Evolutionary conservation across 2,797 vertebrate species (phyloP).

Genomic region (Bovichtus diacanthus): DNA sequence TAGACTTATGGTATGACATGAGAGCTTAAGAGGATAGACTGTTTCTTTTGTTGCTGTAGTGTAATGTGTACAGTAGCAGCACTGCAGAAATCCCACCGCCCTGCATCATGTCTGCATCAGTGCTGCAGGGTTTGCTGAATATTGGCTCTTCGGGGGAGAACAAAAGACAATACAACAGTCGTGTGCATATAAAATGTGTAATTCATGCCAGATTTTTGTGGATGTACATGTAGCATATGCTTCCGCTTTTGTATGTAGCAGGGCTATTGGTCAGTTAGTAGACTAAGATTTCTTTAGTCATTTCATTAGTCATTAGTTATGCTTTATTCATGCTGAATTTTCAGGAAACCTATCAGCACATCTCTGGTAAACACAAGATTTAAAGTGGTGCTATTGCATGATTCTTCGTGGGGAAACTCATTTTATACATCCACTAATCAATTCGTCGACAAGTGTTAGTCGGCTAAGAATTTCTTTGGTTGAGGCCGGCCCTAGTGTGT

Average conservation of each 20-base stretch:
- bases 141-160: constrained; percentile 51
- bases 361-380: too few relatives aligned
- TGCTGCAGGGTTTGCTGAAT: constrained; percentile 62
- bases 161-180: constrained; percentile 37
- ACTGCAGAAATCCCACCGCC: constrained; percentile 59
- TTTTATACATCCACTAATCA: too few relatives aligned
- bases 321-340: too few relatives aligned
- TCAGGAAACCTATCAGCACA: too few relatives aligned
- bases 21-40: constrained; percentile 26
- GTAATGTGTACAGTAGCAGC: constrained; percentile 45
- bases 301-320: too few relatives aligned
- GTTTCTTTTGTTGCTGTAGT: constrained; percentile 36
- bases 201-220: constrained; percentile 17
- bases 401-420: too few relatives aligned
- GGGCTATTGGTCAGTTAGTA: too few relatives aligned
- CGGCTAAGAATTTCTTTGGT: too few relatives aligned
- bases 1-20: constrained; percentile 28
- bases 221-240: constrained; percentile 9
- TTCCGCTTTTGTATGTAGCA: not conserved
- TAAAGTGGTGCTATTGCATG: too few relatives aligned
- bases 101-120: constrained; percentile 60
- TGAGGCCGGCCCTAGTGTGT: not conserved
- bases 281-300: too few relatives aligned
- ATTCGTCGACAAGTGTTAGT: too few relatives aligned
- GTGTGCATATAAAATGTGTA: constrained; percentile 36